Evolutionary conservation across 1,140 invertebrate genomes (phyloP), one percentile per base, ranked within the genome.

Genomic region (Zelostemma sp.): DNA sequence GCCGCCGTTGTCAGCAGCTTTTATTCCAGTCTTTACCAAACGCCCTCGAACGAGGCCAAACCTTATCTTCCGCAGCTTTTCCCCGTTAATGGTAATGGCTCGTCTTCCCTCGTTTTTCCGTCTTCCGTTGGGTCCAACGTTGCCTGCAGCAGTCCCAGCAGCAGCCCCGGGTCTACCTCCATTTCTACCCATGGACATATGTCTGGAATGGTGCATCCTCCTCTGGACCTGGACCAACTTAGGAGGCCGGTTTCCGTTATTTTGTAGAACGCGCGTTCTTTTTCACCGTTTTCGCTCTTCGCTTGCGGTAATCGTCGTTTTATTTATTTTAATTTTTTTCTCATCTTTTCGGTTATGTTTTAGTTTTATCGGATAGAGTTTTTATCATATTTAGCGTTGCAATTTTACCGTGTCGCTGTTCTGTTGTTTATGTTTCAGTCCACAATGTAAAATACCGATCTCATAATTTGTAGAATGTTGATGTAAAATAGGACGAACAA

Each of bases 1-100:
- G 85, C 89, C 28, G 81, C 90, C 1, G 85, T 88, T 8, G 86
- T 90, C 56, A 89, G 88, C 62, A 89, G 88, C 56, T 88, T 91
- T 69, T 91, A 91, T 72, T 88, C 89, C 2, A 88, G 88, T 33
- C 84, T 79, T 50, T 83, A 80, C 19, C 72, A 28, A 46, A 5
- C 43, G 31, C 8, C 40, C 33, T 2, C 56, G 16, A 1, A 57
- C 5, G 53, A 53, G 15, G 47, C 33, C 71, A 76, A 72, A 18
- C 54, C 35, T 15, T 72, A 66, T 74, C 81, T 85, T 61, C 84
- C 75, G 41, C 82, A 80, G 38, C 74, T 79, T 25, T 85, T 76
- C 54, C 79, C 81, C 21, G n/a, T n/a, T n/a, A 85, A 80, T 41
- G 78, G 58, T 6, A 74, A 85, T 77, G 82, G 73, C 62, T n/a